Base-by-base conservation (phyloP, 2,113 vertebrate genomes). In the Cryptomyrus ogoouensis region DNA sequence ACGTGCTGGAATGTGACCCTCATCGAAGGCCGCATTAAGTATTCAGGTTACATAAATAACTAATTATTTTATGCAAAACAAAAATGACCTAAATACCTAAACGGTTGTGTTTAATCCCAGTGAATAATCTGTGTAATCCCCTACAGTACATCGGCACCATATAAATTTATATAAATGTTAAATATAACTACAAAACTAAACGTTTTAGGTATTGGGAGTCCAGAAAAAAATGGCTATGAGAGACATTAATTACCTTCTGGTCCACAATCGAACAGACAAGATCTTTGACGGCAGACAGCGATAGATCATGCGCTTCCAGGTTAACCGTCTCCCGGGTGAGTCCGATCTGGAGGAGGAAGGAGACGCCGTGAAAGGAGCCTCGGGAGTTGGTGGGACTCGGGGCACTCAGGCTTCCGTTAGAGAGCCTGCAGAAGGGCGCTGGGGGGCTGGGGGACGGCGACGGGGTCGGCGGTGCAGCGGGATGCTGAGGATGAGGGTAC, bases 181-280 rank as follows among this genome's bases (percentile, higher is more conserved):
- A 80, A 80, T 42, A 8, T 39, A 80, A 19, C 74, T 19, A 42
- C 15, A 80, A 17, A 80, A 15, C 15, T 80, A 35, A 80, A 17
- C 74, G 17, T 17, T 17, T 42, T 42, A 19, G 31, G 35, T 39
- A 42, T 31, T 17, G 4, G 4, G 4, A 53, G 47, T 50, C 83
- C 10, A 10, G 1, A 21, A 24, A 27, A 27, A 9, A 53, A 77
- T 13, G 21, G 93, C 77, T 92, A 3, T 88, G 15, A 62, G 91
- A 91, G 0, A 6, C 0, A 27, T 56, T 85, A 92, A 46, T 97
- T 53, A 99, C 98, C 98, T 99, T 99, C 92, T 99, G 98, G 95
- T 99, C 98, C 94, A 99, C 98, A 94, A 99, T 97, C 90, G 98
- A 99, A 94, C 97, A 99, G 91, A 99, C 97, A 31, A 98, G 96